Conservation (phyloP, 2,113 vertebrate genomes). For the Rhea americana region DNA sequence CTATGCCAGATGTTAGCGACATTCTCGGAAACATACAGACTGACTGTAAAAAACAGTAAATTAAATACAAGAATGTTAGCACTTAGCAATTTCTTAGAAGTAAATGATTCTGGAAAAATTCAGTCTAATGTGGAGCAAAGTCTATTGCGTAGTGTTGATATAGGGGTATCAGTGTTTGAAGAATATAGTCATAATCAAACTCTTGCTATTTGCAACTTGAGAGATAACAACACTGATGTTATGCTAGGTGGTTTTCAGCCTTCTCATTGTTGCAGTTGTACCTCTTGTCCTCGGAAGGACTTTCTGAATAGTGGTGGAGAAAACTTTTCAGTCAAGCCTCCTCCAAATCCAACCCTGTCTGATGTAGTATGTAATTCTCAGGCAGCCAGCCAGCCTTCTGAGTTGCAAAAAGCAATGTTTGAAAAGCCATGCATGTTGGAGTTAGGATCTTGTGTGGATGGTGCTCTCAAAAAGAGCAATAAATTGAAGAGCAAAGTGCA, state of each 20-base stretch:
- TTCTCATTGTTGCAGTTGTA: neutral
- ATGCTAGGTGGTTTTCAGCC: neutral
- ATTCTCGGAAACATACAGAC: constrained; percentile 39
- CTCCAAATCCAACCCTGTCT: constrained; percentile 33
- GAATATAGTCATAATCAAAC: neutral
- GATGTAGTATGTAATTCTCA: constrained; percentile 17
- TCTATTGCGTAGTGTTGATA: neutral
- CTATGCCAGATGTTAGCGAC: constrained; percentile 3
- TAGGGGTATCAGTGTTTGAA: neutral
- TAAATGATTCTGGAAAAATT: constrained; percentile 3
- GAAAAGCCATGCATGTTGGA: constrained; percentile 33
- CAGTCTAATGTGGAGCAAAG: neutral
- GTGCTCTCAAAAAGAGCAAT: neutral
- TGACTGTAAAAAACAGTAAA: constrained; percentile 2
- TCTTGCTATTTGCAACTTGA: neutral
- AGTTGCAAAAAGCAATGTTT: neutral
- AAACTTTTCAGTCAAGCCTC: neutral
- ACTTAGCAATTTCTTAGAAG: constrained; percentile 14
- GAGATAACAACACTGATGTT: neutral
- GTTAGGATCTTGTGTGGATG: constrained; percentile 10
- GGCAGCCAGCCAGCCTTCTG: neutral
- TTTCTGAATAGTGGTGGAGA: neutral
- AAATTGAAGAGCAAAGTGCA: constrained; percentile 21
- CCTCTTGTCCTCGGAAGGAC: neutral
- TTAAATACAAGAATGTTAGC: constrained; percentile 12